These are phyloP conservation scores for Thymelicus lineola DNA, from an alignment of 2,888 invertebrate genomes.

Conservation along the genomic window DNA sequence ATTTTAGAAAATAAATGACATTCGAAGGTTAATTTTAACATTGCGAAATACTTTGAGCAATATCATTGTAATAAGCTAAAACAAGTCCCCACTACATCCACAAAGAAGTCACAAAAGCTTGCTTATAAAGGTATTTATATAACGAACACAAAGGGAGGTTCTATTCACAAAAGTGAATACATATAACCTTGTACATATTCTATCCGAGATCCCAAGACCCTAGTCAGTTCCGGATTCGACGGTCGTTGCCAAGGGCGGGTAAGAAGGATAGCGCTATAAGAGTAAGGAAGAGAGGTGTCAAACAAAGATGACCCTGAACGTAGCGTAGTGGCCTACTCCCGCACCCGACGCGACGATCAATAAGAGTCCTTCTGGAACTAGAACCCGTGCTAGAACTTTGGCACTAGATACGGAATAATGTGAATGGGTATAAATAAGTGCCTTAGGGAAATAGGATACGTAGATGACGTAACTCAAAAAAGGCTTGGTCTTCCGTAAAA, in stretches of 20 bases:
- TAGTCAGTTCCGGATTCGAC: constrained; percentile 50
- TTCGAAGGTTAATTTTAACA: neutral
- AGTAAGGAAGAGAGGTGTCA: constrained; percentile 44
- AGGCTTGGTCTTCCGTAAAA: neutral
- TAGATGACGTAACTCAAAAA: neutral
- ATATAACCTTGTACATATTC: neutral
- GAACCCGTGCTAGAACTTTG: neutral
- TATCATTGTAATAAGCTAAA: neutral
- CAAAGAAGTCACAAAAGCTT: neutral
- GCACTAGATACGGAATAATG: constrained; percentile 13
- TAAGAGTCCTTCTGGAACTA: constrained; percentile 50
- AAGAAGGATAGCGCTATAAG: constrained; percentile 40
- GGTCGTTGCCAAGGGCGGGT: constrained; percentile 54
- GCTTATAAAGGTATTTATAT: neutral
- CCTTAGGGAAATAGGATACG: neutral
- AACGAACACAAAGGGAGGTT: constrained; percentile 8
- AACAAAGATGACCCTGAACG: constrained; percentile 52
- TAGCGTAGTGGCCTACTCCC: constrained; percentile 44
- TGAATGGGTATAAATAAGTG: constrained; percentile 18
- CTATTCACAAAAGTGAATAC: constrained; percentile 1
- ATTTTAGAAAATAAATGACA: neutral
- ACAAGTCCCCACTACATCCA: neutral
- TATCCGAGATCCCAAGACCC: constrained; percentile 16
- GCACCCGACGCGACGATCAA: constrained; percentile 41
- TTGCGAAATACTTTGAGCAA: neutral